These are phyloP conservation scores for Adelosebastes latens DNA, from an alignment of 2,797 vertebrate species.

Conservation along the genomic window DNA sequence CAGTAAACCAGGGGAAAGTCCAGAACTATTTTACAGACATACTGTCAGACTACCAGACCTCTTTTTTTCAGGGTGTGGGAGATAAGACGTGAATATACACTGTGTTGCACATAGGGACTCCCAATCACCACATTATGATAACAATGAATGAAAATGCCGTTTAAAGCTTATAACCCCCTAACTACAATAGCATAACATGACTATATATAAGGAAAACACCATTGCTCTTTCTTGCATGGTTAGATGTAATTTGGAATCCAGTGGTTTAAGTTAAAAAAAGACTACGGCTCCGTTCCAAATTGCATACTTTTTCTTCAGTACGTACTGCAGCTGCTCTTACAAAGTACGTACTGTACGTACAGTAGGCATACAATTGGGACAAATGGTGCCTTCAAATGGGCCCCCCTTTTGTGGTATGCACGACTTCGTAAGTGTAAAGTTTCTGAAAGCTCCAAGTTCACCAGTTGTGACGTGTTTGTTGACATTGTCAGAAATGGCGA, in stretches of 20 bases:
- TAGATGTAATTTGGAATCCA: neutral
- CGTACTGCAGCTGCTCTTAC: no score
- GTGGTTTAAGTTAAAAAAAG: neutral
- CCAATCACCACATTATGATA: neutral
- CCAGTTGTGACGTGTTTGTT: no score
- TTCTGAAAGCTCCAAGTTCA: no score
- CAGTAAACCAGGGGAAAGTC: neutral
- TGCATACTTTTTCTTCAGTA: no score
- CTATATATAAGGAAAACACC: neutral
- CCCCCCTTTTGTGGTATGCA: no score
- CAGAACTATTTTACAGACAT: neutral
- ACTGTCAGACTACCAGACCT: neutral
- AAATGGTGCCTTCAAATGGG: no score
- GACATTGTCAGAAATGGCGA: no score
- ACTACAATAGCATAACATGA: neutral
- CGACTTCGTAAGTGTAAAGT: fast-evolving
- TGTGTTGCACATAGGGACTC: neutral
- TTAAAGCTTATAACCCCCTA: neutral
- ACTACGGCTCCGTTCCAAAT: no score
- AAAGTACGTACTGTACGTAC: no score
- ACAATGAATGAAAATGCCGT: neutral
- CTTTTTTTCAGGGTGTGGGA: neutral
- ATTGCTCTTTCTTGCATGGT: neutral
- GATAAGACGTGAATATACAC: neutral
- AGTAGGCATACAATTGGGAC: no score